These are phyloP conservation scores for Thalpophila matura DNA, from an alignment of 2,888 invertebrate genomes.

Conservation along the genomic window DNA sequence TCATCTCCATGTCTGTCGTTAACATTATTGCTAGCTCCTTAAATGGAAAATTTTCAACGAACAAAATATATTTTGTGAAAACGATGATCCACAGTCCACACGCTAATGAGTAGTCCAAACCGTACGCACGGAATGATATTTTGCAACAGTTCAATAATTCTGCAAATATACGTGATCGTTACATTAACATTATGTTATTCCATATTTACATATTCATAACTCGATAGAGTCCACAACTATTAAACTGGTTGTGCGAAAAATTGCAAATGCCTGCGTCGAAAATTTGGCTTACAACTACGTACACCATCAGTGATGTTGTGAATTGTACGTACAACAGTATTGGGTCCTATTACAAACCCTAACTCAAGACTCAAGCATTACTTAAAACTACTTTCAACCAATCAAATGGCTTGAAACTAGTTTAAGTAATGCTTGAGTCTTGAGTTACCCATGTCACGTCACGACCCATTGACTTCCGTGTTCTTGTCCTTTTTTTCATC, in stretches of 20 bases:
- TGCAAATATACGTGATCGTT: conserved; percentile 40
- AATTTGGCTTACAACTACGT: no score
- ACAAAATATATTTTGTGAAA: conserved; percentile 35
- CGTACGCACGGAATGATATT: conserved; percentile 44
- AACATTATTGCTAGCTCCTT: not conserved
- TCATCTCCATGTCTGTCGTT: not conserved
- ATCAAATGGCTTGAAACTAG: no score
- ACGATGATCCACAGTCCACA: conserved; percentile 9
- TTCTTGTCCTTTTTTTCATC: no score
- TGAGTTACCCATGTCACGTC: no score
- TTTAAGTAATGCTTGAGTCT: no score
- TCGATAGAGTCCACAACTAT: not conserved
- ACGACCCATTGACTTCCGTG: no score
- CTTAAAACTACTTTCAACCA: no score
- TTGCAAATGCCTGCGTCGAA: not conserved
- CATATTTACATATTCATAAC: conserved; percentile 8
- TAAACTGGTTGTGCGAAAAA: not conserved
- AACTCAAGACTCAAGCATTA: no score
- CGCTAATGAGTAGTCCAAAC: conserved; percentile 29
- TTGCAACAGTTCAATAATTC: conserved; percentile 33
- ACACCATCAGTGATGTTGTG: no score
- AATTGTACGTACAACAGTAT: no score
- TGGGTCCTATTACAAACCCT: no score
- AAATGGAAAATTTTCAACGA: conserved; percentile 34
- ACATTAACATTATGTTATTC: conserved; percentile 20